phyloP scores from a whole-genome alignment of 2,797 vertebrate genomes.

The Pangasius larnaudii region DNA sequence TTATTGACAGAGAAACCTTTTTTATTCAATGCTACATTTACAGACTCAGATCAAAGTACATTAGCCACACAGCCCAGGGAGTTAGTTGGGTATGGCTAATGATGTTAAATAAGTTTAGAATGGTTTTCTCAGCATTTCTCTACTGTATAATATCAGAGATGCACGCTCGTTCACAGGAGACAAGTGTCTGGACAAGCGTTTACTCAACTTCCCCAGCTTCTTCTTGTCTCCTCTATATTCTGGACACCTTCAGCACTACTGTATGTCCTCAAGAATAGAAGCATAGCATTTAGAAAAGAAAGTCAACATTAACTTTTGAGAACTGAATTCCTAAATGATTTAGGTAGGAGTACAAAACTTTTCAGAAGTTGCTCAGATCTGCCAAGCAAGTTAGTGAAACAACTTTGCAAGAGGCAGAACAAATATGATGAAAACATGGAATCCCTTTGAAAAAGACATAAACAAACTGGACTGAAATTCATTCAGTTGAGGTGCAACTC shows the following conservation, averaged over 20 bases:
- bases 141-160: neutral
- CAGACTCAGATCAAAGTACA: neutral
- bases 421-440: constrained; percentile 43
- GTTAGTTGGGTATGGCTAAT: neutral
- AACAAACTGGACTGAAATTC: constrained; percentile 38
- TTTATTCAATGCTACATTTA: neutral
- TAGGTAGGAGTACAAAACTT: constrained; percentile 21
- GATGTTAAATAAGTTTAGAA: neutral
- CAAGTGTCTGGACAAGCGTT: neutral
- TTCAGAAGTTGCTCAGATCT: constrained; percentile 44
- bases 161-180: constrained; percentile 2
- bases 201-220: neutral
- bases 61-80: neutral
- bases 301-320: constrained; percentile 41
- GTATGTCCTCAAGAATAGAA: neutral
- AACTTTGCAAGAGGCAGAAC: constrained; percentile 5
- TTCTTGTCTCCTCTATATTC: neutral
- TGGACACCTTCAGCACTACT: neutral
- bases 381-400: constrained; percentile 30
- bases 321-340: constrained; percentile 47
- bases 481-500: constrained; percentile 32
- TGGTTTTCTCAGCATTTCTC: neutral
- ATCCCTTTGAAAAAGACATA: constrained; percentile 40
- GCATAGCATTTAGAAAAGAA: constrained; percentile 37
- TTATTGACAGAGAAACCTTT: neutral